Evolutionary conservation across 2,113 vertebrate species (phyloP).

Genomic region (Menura novaehollandiae): DNA sequence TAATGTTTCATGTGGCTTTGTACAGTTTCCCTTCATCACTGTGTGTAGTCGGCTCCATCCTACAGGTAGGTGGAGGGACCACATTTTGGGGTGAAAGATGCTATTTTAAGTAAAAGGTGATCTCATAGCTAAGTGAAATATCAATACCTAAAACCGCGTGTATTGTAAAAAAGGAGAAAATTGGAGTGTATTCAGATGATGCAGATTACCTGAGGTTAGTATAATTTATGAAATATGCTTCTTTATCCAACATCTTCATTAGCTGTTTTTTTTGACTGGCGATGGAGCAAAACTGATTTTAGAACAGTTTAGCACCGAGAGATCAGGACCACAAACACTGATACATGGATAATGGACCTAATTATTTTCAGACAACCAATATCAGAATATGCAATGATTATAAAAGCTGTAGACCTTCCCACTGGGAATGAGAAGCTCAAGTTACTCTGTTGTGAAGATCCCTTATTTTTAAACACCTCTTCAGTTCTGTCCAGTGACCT

Average conservation of each 20-base stretch:
- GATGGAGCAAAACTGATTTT: neutral
- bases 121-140: neutral
- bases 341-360: neutral
- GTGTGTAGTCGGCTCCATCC: neutral
- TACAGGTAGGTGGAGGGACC: neutral
- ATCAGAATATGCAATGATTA: neutral
- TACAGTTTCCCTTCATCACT: neutral
- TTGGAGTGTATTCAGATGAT: neutral
- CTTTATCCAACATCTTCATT: neutral
- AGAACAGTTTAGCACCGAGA: neutral
- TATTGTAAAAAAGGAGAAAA: neutral
- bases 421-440: neutral
- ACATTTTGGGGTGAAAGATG: neutral
- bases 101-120: neutral
- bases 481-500: neutral
- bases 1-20: neutral
- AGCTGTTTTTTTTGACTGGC: neutral
- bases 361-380: neutral
- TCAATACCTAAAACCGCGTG: neutral
- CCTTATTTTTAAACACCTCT: neutral
- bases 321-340: neutral
- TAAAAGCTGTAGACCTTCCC: neutral
- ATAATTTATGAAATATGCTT: neutral
- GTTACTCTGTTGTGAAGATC: neutral
- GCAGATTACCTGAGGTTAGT: neutral